Evolutionary conservation across 2,888 invertebrate genomes (phyloP), one percentile per base, ranked within the genome.

Genomic region (Leptura quadrifasciata): DNA sequence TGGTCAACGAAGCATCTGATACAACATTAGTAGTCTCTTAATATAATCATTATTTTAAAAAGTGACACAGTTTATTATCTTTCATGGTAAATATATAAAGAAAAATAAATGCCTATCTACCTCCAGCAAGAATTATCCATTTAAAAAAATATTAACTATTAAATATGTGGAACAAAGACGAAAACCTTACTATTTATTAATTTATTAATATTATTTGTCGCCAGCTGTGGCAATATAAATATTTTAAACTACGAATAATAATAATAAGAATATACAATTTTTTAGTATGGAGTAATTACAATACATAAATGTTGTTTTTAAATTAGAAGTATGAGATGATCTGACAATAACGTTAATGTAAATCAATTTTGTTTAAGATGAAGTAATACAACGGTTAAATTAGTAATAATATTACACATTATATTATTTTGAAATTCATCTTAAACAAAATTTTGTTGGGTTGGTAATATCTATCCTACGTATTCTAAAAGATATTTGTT

Each of bases 401-500:
- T 47, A 47, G 15, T 0, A 47, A 15, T 47, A 47, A 47, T 47
- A 47, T n/a, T 47, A n/a, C n/a, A 47, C 47, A 47, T 47, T n/a
- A n/a, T n/a, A n/a, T n/a, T 47, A 47, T 47, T n/a, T 6, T 47
- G n/a, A n/a, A 47, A 2, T 2, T 15, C 39, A 35, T 39, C n/a
- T 47, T 47, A 47, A n/a, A 47, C n/a, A 47, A 47, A 47, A 47
- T 47, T 47, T n/a, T 47, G 47, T n/a, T 6, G 9, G 8, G 2
- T 27, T n/a, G 20, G 15, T n/a, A 60, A 27, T 27, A 31, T 20
- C 27, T 61, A 71, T 52, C 71, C 71, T 8, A 71, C 58, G 57
- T 68, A 76, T 69, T 77, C 73, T 52, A 68, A 39, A 1, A 73
- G 73, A n/a, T 73, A 68, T 35, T 76, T 76, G 55, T 74, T 74